Percentiles rank a stretch among this genome's conserved stretches.
Evolutionary conservation across 2,888 invertebrate species (phyloP).

Genomic region (Alsophila aescularia): DNA sequence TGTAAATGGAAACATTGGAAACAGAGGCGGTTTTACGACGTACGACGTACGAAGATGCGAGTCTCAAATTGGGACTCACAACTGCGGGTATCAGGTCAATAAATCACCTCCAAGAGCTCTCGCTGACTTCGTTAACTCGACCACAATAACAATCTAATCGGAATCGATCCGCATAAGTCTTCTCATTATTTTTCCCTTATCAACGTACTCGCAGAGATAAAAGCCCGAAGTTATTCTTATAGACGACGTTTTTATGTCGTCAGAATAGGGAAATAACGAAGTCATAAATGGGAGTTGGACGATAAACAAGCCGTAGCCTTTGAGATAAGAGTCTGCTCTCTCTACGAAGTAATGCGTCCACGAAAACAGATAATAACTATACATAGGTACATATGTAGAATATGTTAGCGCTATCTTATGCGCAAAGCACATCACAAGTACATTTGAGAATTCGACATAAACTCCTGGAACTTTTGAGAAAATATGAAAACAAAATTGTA

Average conservation of each 20-base stretch:
- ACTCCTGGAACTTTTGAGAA: constrained; percentile 12
- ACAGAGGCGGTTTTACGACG: constrained; percentile 52
- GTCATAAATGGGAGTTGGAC: constrained; percentile 77
- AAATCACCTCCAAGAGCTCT: constrained; percentile 32
- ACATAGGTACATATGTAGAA: constrained; percentile 41
- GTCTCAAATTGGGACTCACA: constrained; percentile 13
- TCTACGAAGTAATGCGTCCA: constrained; percentile 60
- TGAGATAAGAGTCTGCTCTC: constrained; percentile 67
- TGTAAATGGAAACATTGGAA: constrained; percentile 58
- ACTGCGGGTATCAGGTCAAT: constrained; percentile 27
- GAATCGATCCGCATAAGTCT: constrained; percentile 68
- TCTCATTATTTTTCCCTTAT: constrained; percentile 79
- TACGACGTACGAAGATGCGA: constrained; percentile 34
- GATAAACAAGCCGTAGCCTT: constrained; percentile 76
- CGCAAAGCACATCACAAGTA: constrained; percentile 19
- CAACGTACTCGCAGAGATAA: constrained; percentile 73
- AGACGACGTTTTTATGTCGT: constrained; percentile 80
- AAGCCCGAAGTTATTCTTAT: constrained; percentile 70
- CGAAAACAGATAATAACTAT: constrained; percentile 54
- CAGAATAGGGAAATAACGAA: constrained; percentile 81
- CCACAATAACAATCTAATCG: constrained; percentile 74
- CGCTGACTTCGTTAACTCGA: constrained; percentile 57
- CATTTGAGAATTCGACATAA: constrained; percentile 20
- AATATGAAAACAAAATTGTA: no score
- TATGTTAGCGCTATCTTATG: constrained; percentile 30